phyloP scores from a whole-genome alignment of 1,140 invertebrate genomes.

The Melanaphis sacchari region DNA sequence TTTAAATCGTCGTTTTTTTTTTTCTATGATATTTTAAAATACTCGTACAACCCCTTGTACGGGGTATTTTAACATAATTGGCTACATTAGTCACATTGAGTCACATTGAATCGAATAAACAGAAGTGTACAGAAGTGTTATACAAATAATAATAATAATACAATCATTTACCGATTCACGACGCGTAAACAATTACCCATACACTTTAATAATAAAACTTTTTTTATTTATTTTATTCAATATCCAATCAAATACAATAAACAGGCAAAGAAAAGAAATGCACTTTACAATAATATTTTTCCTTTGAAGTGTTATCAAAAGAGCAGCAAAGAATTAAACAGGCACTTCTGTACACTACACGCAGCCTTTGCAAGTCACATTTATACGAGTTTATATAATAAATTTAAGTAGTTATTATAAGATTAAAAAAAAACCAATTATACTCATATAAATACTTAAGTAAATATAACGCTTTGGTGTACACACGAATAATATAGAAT shows the following conservation, averaged over 20 bases:
- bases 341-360: neutral
- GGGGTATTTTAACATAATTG: neutral
- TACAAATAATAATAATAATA: neutral
- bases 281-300: neutral
- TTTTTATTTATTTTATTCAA: neutral
- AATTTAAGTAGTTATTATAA: neutral
- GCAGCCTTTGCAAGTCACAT: neutral
- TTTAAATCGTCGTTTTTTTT: neutral
- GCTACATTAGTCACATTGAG: conserved; percentile 11
- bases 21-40: neutral
- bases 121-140: neutral
- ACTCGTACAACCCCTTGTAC: neutral
- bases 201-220: neutral
- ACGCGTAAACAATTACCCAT: neutral
- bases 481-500: neutral
- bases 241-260: conserved; percentile 11
- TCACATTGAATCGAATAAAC: neutral
- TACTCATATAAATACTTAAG: neutral
- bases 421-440: neutral
- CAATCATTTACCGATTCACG: neutral
- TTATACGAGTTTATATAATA: neutral
- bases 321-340: neutral
- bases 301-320: conserved; percentile 10
- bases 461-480: neutral
- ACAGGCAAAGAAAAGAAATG: neutral